Evolutionary conservation across 92 coral and sea anemone species (phyloP), one percentile per base, ranked within the genome.

Genomic region (Pocillopora grandis): DNA sequence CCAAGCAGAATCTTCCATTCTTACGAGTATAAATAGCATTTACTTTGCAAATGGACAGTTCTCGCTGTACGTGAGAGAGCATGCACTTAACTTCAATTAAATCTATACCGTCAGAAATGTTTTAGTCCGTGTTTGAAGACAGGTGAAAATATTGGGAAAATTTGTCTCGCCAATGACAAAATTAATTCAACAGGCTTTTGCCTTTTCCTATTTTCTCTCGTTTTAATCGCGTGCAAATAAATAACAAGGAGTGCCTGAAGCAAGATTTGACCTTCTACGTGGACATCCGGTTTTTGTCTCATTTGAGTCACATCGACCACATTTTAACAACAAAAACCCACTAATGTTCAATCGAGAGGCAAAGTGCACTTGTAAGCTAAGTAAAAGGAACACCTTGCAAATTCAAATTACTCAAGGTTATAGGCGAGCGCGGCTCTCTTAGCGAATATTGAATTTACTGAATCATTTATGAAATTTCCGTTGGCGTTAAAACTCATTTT

Each of bases 291-390:
- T 74, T 65, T 69, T 36, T 74, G 63, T 62, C 58, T 55, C 60
- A 20, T 62, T 71, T 71, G 13, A 35, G 1, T 35, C 56, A 57
- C 69, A 52, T 62, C 80, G 20, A 33, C 52, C 79, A 62, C 73
- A 83, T 83, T 83, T 81, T 64, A 73, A 75, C 58, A 55, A 83
- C 80, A 72, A 83, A 83, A 60, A 83, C 31, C 80, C 80, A 65
- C 80, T 74, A 82, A 82, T 82, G 58, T 49, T 62, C 86, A 36
- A 59, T 37, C 71, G 57, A 48, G 71, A 33, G 60, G 62, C 59
- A 71, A 82, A 82, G 86, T 73, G 86, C 86, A 74, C 79, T 83
- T 73, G 52, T 9, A n/a, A 20, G 27, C 71, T 49, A 83, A 83
- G 79, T n/a, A 55, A 62, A 12, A 58, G 27, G 80, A 59, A 63